Base-by-base conservation (phyloP, 2,113 vertebrate genomes). In the Euleptes europaea region DNA sequence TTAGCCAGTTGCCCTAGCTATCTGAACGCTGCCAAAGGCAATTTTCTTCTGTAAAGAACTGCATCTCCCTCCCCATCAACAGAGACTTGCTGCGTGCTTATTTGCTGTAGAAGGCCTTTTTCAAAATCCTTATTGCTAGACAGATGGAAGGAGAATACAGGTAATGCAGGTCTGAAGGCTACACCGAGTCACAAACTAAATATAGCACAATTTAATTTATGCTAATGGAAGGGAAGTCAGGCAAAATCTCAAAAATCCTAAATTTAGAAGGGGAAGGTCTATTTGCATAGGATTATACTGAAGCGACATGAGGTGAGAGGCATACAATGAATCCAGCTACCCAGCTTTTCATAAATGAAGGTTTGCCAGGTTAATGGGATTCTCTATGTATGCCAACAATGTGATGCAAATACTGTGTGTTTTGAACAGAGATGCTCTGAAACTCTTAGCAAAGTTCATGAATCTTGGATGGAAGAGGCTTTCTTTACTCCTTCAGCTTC, bases 201-300 rank as follows among this genome's bases (percentile, higher is more conserved):
- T 80, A 38, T 85, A 80, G 54, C 78, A 73, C 76, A 63, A 49
- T 8, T 73, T 80, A 80, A 85, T 73, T 38, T 63, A 85, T 80
- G 42, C 21, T 51, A 65, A 80, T 73, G 63, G 67, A 35, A 17
- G 70, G 21, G 15, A 80, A 65, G 33, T 60, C 5, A 79, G n/a
- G 23, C 69, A 85, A 72, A 35, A 63, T 15, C 47, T 63, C n/a
- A 49, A 65, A 80, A 21, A 85, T 38, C 51, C n/a, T 66, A 80
- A 65, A 73, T 73, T 47, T 80, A 12, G 31, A 23, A 14, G 4
- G 33, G 31, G 38, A 5, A 67, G 44, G 15, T 67, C 66, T 73
- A 71, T 80, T 80, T 73, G 54, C 63, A 33, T 35, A 71, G 54
- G 40, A 71, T 60, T 70, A 35, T 71, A 60, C 13, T 85, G 69